Evolutionary conservation across 2,797 vertebrate genomes (phyloP).

Genomic region (Aeoliscus strigatus): DNA sequence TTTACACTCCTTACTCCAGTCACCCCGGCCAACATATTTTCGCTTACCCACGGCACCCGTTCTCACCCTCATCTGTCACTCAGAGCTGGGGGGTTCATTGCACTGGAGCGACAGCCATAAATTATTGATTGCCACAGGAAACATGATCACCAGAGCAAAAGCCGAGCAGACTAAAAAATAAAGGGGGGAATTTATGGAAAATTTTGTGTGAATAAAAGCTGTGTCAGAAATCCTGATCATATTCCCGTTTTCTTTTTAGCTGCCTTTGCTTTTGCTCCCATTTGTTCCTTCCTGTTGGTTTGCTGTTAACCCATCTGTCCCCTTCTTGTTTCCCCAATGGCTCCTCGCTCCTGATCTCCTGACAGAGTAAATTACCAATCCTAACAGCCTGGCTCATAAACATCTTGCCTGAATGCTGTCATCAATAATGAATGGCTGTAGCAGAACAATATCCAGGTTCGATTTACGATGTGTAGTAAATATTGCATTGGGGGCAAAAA

Average conservation of each 20-base stretch:
- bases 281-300: not conserved
- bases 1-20: too few species aligned
- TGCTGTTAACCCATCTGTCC: too few species aligned
- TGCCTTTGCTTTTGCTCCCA: slow-evolving; percentile 2
- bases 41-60: slow-evolving; percentile 36
- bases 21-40: too few species aligned
- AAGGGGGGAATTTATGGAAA: slow-evolving; percentile 5
- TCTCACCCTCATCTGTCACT: slow-evolving; percentile 65
- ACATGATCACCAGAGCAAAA: slow-evolving; percentile 59
- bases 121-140: slow-evolving; percentile 70
- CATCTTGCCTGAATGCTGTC: slow-evolving; percentile 56
- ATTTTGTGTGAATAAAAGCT: slow-evolving; percentile 35
- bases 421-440: slow-evolving; percentile 59
- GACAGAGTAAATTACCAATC: slow-evolving; percentile 61
- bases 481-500: slow-evolving; percentile 32
- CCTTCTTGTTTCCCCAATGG: slow-evolving; percentile 8
- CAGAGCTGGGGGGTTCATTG: slow-evolving; percentile 43
- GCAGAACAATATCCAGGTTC: slow-evolving; percentile 52
- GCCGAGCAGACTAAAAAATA: slow-evolving; percentile 20
- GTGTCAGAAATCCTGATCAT: slow-evolving; percentile 16
- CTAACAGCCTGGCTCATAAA: slow-evolving; percentile 63
- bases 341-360: slow-evolving; percentile 29
- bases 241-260: slow-evolving; percentile 5
- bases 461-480: slow-evolving; percentile 56
- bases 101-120: slow-evolving; percentile 56